A percentile compares a stretch with the other conserved stretches of the same genome.
phyloP scores from a whole-genome alignment of 2,888 invertebrate species.

The Agonopterix alstromeriana region DNA sequence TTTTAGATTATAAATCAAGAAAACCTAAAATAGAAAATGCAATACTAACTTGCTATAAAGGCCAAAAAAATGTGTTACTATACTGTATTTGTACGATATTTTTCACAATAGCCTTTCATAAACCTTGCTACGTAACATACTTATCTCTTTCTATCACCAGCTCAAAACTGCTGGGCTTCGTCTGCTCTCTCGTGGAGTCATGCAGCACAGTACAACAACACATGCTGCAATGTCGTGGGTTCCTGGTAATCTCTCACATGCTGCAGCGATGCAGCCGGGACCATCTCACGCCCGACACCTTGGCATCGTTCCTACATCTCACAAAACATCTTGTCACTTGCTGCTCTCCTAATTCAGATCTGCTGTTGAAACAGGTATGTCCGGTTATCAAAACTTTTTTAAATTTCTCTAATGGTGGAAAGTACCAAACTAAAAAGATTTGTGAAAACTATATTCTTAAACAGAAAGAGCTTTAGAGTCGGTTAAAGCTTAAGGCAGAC shows the following conservation, averaged over 20 bases:
- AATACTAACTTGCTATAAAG: too few species aligned
- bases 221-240: conserved; percentile 99
- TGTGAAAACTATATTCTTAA: too few species aligned
- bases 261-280: conserved; percentile 94
- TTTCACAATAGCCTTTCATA: too few species aligned
- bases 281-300: conserved; percentile 95
- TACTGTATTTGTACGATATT: too few species aligned
- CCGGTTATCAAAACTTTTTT: too few species aligned
- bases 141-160: conserved; percentile 60
- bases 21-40: too few species aligned
- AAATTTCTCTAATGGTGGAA: too few species aligned
- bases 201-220: conserved; percentile 99
- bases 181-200: conserved; percentile 97
- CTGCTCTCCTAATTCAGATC: conserved; percentile 93
- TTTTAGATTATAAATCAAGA: too few species aligned
- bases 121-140: neutral
- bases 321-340: conserved; percentile 96
- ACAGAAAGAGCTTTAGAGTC: too few species aligned
- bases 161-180: conserved; percentile 96
- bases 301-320: conserved; percentile 92
- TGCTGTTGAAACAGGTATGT: conserved; percentile 91
- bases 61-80: too few species aligned
- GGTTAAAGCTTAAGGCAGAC: too few species aligned
- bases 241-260: conserved; percentile 98
- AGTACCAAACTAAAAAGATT: too few species aligned